Evolutionary conservation across 2,113 vertebrate species (phyloP).

Genomic region (Phasianus colchicus): DNA sequence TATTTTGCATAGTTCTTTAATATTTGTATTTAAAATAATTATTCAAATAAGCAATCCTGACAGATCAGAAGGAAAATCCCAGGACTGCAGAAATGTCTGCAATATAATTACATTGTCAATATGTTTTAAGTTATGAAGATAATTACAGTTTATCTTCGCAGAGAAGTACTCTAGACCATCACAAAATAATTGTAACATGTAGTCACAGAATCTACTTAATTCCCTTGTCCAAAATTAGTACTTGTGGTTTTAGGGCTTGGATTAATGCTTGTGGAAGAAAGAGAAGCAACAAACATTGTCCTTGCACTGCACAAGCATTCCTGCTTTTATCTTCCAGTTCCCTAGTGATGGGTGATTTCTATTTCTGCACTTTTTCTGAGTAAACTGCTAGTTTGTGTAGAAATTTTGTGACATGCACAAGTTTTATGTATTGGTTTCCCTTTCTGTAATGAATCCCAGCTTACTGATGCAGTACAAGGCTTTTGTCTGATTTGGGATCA

Average conservation of each 20-base stretch:
- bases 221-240: background rate
- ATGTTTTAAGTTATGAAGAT: background rate
- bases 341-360: background rate
- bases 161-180: background rate
- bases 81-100: background rate
- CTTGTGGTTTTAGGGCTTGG: background rate
- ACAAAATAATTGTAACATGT: conserved; percentile 15
- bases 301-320: background rate
- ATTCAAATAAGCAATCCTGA: background rate
- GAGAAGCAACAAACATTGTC: background rate
- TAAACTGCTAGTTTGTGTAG: background rate
- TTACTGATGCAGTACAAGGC: background rate
- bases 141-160: conserved; percentile 33
- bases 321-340: background rate
- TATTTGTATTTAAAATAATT: background rate
- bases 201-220: background rate
- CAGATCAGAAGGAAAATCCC: background rate
- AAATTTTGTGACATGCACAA: background rate
- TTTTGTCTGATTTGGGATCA: conserved; percentile 51
- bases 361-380: background rate
- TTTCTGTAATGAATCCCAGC: background rate
- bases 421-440: background rate
- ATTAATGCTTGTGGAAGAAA: background rate
- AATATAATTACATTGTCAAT: background rate
- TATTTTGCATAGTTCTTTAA: background rate